phyloP scores from a whole-genome alignment of 1,140 invertebrate species.

The Epicauta chinensis region DNA sequence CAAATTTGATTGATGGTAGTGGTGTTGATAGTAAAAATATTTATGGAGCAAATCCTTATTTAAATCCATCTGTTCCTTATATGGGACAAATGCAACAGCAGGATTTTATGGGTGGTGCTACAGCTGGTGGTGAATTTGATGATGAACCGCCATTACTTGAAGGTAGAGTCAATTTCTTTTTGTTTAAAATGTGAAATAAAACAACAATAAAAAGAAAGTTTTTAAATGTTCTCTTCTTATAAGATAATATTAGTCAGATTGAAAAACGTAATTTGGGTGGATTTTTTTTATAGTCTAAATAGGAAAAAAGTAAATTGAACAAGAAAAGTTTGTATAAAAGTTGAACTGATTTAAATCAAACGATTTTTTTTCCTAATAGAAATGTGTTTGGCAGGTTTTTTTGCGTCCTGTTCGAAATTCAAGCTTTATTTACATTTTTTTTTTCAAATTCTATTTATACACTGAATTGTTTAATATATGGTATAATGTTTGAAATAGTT shows the following conservation, averaged over 20 bases:
- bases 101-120: conserved; percentile 2
- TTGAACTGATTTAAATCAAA: conserved; percentile 1
- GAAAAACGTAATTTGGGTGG: no score
- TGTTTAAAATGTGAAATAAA: no score
- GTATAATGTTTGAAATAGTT: no score
- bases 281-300: background rate
- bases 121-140: conserved; percentile 14
- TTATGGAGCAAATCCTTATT: conserved; percentile 23
- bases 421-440: no score
- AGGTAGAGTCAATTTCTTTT: conserved; percentile 6
- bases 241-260: no score
- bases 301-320: background rate
- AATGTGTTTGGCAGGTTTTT: background rate
- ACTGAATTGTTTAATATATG: no score
- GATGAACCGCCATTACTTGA: conserved; percentile 26
- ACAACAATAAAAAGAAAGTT: no score
- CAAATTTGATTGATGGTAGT: no score
- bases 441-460: no score
- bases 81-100: conserved; percentile 6
- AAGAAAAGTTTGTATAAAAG: background rate
- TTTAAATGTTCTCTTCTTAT: no score
- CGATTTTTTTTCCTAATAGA: background rate
- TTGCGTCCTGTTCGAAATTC: background rate
- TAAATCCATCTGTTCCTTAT: conserved; percentile 15
- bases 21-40: conserved; percentile 2